These are phyloP conservation scores for Himalopsyche kuldschensis DNA, from an alignment of 2,888 invertebrate genomes.

Conservation along the genomic window DNA sequence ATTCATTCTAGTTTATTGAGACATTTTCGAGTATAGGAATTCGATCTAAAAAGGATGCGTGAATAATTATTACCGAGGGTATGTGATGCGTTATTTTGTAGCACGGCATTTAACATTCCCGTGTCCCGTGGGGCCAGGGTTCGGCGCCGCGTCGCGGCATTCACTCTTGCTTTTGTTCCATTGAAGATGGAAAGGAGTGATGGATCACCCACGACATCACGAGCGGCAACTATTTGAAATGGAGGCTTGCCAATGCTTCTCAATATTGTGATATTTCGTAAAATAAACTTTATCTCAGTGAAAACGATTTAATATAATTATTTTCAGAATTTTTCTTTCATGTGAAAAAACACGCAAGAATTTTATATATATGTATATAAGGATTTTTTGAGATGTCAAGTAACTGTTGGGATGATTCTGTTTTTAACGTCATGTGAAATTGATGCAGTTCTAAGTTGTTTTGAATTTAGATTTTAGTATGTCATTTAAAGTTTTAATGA, in stretches of 20 bases:
- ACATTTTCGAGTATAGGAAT: not conserved
- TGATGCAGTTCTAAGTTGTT: no score
- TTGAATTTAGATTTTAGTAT: no score
- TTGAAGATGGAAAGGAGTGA: constrained; percentile 17
- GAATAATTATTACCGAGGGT: not conserved
- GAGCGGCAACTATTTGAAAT: not conserved
- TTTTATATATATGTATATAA: no score
- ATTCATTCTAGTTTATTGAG: not conserved
- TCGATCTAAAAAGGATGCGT: not conserved
- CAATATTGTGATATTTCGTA: not conserved
- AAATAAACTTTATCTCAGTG: no score
- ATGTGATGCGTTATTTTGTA: not conserved
- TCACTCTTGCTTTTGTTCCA: constrained; percentile 26
- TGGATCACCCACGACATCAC: not conserved
- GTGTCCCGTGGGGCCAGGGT: not conserved
- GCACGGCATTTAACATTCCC: not conserved
- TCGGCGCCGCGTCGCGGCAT: constrained; percentile 11
- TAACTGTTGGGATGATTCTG: no score
- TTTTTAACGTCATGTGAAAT: no score
- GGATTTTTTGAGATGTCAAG: no score
- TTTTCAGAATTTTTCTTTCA: no score
- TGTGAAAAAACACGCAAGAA: no score
- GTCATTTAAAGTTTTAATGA: no score
- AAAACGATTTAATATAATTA: no score
- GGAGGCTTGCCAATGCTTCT: not conserved